Evolutionary conservation across 2,888 invertebrate species (phyloP), one percentile per base, ranked within the genome.

Genomic region (Mesorhabditis spiculigera): DNA sequence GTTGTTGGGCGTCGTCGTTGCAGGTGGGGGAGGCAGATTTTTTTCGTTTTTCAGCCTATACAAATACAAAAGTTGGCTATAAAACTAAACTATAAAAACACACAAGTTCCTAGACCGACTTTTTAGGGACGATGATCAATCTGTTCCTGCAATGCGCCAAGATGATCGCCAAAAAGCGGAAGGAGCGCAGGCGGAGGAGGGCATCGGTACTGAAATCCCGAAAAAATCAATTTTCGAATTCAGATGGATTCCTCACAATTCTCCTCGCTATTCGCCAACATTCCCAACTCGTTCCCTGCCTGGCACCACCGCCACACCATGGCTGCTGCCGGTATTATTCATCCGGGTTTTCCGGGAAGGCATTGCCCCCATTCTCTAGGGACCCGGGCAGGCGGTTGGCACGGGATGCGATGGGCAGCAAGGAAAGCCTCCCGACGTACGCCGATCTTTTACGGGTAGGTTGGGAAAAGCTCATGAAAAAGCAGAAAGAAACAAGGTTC

Each of bases 1-100:
- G 58, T n/a, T 50, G 58, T n/a, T 50, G 58, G 58, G 58, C n/a
- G 58, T 50, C 58, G 58, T 50, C n/a, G 58, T 50, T 50, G 58
- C 58, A 13, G 58, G 58, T 50, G 58, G n/a, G 58, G 1, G 28
- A 28, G 28, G 3, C 28, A 28, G 28, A 28, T 1, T 28, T 28
- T 28, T 28, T 1, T 3, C 3, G 3, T 28, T 28, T 28, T 28
- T 28, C 28, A 28, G 3, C 28, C 28, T 28, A 28, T 28, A 28
- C 28, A 28, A 28, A 28, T 28, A 28, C 3, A 28, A 28, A 28
- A 28, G 28, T 3, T 28, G 28, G 3, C 28, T 28, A 28, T 28
- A 28, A 50, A 50, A 50, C 58, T 50, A 10, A 50, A 50, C 58
- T 50, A n/a, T 10, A 13, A 2, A 1, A 50, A 10, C n/a, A n/a